Evolutionary conservation across 2,888 invertebrate genomes (phyloP), one percentile per base, ranked within the genome.

Genomic region (Macrosiphum euphorbiae): DNA sequence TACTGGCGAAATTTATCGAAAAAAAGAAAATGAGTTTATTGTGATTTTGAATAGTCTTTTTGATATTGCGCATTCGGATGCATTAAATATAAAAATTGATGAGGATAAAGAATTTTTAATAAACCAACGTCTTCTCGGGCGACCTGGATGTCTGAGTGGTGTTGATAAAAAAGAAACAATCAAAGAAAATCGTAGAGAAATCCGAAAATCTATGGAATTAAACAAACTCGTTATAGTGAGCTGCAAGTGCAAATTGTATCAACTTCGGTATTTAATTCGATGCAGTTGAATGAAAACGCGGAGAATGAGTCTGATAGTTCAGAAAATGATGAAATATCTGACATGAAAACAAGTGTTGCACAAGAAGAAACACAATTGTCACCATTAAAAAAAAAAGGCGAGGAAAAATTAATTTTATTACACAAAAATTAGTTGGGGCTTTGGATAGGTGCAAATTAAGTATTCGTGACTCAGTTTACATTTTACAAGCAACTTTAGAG

Each of bases 371-470:
- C 11, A 44, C 44, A 50, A 87, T 26, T 87, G 50, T 87, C 67
- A 28, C 26, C 24, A 67, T 10, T n/a, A n/a, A 55, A 90, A 90
- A 67, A 61, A 67, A 89, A 90, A 44, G 67, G 16, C 90, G 90
- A 47, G 90, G 78, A 35, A 78, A 67, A 78, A 91, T 84, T 35
- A 47, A 91, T 91, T 67, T 78, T 35, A 91, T 84, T 10, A 78
- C 84, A 35, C 84, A 41, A 84, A 91, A 91, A 91, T 44, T 91
- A 35, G 90, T 52, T 35, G 90, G n/a, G 24, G 84, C 78, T 52
- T 91, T 90, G 50, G 90, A 90, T 78, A 91, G 84, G 50, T 91
- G 90, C 35, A 35, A 91, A 35, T 84, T 91, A 84, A 84, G 90
- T 84, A 41, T 91, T 26, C 78, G 90, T 35, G 90, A 91, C 35